Conservation (phyloP, 2,888 invertebrate species). For the Bombyx huttoni region DNA sequence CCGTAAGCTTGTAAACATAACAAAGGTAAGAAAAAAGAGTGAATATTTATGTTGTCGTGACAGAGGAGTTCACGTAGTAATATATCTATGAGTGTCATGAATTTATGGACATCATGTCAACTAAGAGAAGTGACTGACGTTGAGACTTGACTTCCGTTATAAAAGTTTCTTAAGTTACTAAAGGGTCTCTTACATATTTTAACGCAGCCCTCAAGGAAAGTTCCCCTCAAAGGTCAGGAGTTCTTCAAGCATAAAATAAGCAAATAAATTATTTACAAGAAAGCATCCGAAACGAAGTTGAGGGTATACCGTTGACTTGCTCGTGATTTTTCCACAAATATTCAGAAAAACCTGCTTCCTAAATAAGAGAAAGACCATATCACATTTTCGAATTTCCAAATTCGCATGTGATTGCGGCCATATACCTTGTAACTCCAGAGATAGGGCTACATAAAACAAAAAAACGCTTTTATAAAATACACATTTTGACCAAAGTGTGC, state of each 20-base stretch:
- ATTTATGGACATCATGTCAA: background rate
- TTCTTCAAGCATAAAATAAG: background rate
- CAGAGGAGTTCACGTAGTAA: too few species aligned
- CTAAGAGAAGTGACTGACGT: background rate
- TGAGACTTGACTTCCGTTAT: background rate
- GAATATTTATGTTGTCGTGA: too few species aligned
- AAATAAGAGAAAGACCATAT: too few species aligned
- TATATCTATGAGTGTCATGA: background rate
- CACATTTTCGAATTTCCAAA: too few species aligned
- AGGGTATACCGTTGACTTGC: background rate
- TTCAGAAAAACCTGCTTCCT: too few species aligned
- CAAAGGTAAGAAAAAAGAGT: too few species aligned
- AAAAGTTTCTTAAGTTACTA: background rate
- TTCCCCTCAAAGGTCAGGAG: background rate
- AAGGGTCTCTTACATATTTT: background rate
- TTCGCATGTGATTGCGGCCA: too few species aligned
- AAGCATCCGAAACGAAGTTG: background rate
- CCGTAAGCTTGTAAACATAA: too few species aligned
- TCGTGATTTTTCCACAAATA: background rate
- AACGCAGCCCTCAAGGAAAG: background rate
- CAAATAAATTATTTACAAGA: background rate
- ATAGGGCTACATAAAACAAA: too few species aligned
- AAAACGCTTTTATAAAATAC: too few species aligned
- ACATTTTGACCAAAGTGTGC: too few species aligned
- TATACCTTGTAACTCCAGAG: too few species aligned